phyloP scores from a whole-genome alignment of 2,797 vertebrate genomes.

The Pseudotriccus pelzelni region DNA sequence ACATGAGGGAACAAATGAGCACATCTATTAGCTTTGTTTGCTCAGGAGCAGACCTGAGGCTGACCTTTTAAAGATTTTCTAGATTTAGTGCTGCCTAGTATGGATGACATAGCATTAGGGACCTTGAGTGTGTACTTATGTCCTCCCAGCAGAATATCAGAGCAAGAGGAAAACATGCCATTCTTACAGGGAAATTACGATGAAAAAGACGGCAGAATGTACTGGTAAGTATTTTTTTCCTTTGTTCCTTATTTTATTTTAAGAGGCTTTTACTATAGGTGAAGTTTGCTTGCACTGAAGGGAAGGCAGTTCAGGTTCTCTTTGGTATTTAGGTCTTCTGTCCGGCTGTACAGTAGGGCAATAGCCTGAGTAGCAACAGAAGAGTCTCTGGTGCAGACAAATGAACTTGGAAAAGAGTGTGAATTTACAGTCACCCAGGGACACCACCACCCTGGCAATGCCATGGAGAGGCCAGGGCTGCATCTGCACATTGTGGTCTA shows the following conservation, averaged over 20 bases:
- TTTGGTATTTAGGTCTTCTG: not conserved
- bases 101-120: not conserved
- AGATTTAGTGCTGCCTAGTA: slow-evolving; percentile 1
- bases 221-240: not conserved
- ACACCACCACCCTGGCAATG: not conserved
- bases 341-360: not conserved
- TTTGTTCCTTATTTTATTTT: not conserved
- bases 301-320: not conserved
- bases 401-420: not conserved
- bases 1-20: not conserved
- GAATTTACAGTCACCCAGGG: not conserved
- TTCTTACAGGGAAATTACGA: not conserved
- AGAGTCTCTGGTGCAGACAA: not conserved
- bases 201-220: not conserved
- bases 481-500: not conserved
- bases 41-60: not conserved
- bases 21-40: slow-evolving; percentile 1
- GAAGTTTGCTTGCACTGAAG: not conserved
- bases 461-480: not conserved
- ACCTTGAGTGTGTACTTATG: not conserved
- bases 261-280: not conserved
- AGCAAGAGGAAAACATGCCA: not conserved
- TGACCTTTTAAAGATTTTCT: not conserved
- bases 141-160: not conserved
- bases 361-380: not conserved